These are phyloP conservation scores for Zaprionus vittiger DNA, from an alignment of 1,140 invertebrate genomes.

Conservation along the genomic window DNA sequence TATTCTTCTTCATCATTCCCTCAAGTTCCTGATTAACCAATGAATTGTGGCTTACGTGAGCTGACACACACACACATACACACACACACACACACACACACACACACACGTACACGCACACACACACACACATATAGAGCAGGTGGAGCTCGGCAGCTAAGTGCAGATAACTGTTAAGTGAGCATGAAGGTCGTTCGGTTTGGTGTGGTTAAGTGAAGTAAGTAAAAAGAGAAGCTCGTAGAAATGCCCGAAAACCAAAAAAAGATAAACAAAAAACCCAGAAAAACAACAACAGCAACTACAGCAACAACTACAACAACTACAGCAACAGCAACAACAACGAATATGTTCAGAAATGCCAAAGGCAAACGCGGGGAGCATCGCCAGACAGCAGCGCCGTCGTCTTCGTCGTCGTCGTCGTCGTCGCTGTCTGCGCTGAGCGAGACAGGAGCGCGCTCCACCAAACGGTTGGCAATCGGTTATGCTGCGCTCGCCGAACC, in stretches of 20 bases:
- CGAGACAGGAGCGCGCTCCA: slow-evolving; percentile 28
- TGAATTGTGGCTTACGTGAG: slow-evolving; percentile 65
- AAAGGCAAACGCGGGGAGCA: slow-evolving; percentile 17
- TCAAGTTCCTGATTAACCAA: slow-evolving; percentile 19
- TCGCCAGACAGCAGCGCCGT: slow-evolving; percentile 35
- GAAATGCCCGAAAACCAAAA: slow-evolving; percentile 30
- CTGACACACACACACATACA: slow-evolving; percentile 25
- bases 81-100: slow-evolving; percentile 1
- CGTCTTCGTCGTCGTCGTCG: too few relatives aligned
- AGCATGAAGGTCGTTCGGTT: slow-evolving; percentile 74
- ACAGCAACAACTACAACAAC: too few relatives aligned
- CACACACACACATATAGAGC: slow-evolving; percentile 12
- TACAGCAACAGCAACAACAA: neutral
- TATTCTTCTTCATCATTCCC: slow-evolving; percentile 19
- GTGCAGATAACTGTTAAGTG: slow-evolving; percentile 68
- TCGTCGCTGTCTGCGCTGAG: slow-evolving; percentile 2
- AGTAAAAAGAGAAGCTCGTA: slow-evolving; percentile 28
- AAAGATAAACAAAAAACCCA: slow-evolving; percentile 20
- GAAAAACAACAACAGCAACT: slow-evolving; percentile 7
- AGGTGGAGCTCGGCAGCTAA: slow-evolving; percentile 30
- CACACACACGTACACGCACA: slow-evolving; percentile 16
- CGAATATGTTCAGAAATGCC: slow-evolving; percentile 38
- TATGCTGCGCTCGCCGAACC: slow-evolving; percentile 37
- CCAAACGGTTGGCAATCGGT: slow-evolving; percentile 63
- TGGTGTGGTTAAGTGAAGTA: slow-evolving; percentile 67